Evolutionary conservation across 2,888 invertebrate genomes (phyloP).

Genomic region (Boloria euphrosyne): DNA sequence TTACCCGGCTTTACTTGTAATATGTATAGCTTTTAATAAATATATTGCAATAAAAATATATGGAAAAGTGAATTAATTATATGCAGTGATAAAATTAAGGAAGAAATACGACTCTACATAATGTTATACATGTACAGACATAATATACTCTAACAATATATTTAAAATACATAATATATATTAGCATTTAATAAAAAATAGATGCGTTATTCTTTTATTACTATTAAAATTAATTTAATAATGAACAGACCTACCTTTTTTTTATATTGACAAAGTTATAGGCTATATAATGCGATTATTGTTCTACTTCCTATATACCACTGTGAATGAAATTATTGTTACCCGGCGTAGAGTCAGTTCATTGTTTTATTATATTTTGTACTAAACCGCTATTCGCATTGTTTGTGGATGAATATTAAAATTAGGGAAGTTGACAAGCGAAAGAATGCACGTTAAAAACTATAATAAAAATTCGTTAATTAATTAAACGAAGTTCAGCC

Average conservation of each 20-base stretch:
- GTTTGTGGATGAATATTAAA: neutral
- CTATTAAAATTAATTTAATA: neutral
- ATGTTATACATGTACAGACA: too few relatives aligned
- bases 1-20: slow-evolving; percentile 18
- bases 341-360: slow-evolving; percentile 26
- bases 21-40: neutral
- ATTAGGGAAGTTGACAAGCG: slow-evolving; percentile 8
- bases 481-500: slow-evolving; percentile 1
- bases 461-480: neutral
- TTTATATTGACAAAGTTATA: slow-evolving; percentile 6
- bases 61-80: too few relatives aligned
- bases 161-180: too few relatives aligned
- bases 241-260: slow-evolving; percentile 3
- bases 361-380: slow-evolving; percentile 33
- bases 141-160: too few relatives aligned
- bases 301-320: slow-evolving; percentile 35
- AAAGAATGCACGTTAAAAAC: neutral
- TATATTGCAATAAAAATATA: neutral
- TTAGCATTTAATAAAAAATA: too few relatives aligned
- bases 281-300: slow-evolving; percentile 21
- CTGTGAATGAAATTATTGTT: slow-evolving; percentile 45
- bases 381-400: slow-evolving; percentile 13
- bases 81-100: too few relatives aligned
- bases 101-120: too few relatives aligned
- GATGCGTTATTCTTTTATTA: neutral